Evolutionary conservation across 2,797 vertebrate species (phyloP).

Genomic region (Channallabes apus): DNA sequence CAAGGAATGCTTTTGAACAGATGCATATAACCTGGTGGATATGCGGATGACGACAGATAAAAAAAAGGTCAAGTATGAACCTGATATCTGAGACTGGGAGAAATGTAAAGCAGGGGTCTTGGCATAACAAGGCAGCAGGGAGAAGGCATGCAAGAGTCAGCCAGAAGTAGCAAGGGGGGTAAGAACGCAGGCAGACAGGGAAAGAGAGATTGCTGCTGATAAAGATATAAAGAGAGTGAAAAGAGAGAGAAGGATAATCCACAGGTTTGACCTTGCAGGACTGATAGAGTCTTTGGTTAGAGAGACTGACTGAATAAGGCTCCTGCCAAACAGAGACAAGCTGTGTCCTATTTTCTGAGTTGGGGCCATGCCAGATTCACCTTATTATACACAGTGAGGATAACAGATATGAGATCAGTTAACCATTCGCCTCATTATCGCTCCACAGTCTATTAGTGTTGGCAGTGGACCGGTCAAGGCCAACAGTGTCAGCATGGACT

Average conservation of each 20-base stretch:
- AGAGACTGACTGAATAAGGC: slow-evolving; percentile 39
- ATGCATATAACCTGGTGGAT: slow-evolving; percentile 41
- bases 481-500: slow-evolving; percentile 32
- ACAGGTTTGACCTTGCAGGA: slow-evolving; percentile 69
- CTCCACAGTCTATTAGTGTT: slow-evolving; percentile 42
- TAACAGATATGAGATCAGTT: slow-evolving; percentile 41
- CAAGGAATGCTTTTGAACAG: slow-evolving; percentile 40
- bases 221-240: slow-evolving; percentile 53
- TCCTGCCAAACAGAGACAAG: slow-evolving; percentile 35
- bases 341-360: slow-evolving; percentile 47
- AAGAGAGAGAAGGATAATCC: slow-evolving; percentile 58
- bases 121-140: slow-evolving; percentile 60
- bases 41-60: slow-evolving; percentile 53
- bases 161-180: slow-evolving; percentile 38
- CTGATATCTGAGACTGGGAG: slow-evolving; percentile 39
- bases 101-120: slow-evolving; percentile 60
- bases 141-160: slow-evolving; percentile 30
- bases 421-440: slow-evolving; percentile 41
- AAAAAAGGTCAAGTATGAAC: slow-evolving; percentile 42
- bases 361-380: slow-evolving; percentile 35
- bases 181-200: slow-evolving; percentile 44
- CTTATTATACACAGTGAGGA: slow-evolving; percentile 37
- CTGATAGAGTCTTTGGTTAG: slow-evolving; percentile 48
- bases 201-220: slow-evolving; percentile 45
- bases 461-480: slow-evolving; percentile 32